A percentile compares a stretch with the other conserved stretches of the same genome.
Conservation (phyloP, 2,797 vertebrate species). For the Hippopotamyrus pictus region DNA sequence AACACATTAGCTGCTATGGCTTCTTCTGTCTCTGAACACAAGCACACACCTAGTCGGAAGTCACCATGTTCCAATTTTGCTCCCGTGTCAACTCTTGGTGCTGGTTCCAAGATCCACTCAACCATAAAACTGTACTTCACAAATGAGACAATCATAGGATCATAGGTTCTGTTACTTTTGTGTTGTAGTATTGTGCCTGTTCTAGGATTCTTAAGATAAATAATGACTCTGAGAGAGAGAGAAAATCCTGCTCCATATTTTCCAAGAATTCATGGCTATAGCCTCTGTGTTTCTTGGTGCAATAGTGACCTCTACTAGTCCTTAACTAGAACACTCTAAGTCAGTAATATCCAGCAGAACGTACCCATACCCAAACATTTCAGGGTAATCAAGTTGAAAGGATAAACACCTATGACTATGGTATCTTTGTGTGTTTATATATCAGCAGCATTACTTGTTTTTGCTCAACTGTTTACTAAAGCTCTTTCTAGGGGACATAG, state of each 20-base stretch:
- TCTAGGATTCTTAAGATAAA: neutral
- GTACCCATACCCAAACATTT: neutral
- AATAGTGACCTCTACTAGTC: constrained; percentile 12
- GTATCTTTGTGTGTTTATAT: constrained; percentile 37
- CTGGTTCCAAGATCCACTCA: neutral
- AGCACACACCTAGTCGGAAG: neutral
- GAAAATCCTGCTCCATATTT: neutral
- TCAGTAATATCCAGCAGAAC: neutral
- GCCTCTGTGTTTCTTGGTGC: neutral
- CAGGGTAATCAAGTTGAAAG: constrained; percentile 8
- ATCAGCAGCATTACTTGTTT: constrained; percentile 27
- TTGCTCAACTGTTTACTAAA: constrained; percentile 34
- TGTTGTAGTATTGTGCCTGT: neutral
- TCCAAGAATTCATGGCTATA: neutral
- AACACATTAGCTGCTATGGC: neutral
- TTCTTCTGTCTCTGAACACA: neutral
- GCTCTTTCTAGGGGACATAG: constrained; percentile 18
- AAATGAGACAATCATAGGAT: neutral
- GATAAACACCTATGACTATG: constrained; percentile 15
- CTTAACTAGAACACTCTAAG: constrained; percentile 21
- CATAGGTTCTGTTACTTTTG: neutral
- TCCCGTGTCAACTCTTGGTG: neutral
- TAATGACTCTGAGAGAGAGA: neutral
- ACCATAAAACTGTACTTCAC: neutral
- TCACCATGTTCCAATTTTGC: neutral